These are phyloP conservation scores for Hanleya hanleyi DNA, from an alignment of 2,888 invertebrate genomes.

Conservation along the genomic window DNA sequence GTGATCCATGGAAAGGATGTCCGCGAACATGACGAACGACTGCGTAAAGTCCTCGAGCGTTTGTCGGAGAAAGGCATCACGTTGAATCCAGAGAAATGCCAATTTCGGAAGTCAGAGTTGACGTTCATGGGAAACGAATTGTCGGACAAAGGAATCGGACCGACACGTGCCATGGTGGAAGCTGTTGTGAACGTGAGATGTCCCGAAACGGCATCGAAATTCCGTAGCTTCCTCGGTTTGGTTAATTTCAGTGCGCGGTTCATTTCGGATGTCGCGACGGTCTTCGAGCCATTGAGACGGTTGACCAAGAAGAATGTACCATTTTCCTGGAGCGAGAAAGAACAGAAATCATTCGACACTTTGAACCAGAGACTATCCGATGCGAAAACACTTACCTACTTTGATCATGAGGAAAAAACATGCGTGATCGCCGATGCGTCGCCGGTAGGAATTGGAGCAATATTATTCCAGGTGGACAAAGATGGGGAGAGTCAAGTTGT, in stretches of 20 bases:
- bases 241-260: too few species aligned
- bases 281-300: too few species aligned
- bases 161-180: background rate
- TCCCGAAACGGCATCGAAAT: background rate
- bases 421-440: too few species aligned
- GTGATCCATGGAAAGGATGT: conserved; percentile 57
- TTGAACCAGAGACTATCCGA: too few species aligned
- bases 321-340: background rate
- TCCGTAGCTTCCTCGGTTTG: conserved; percentile 17
- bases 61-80: too few species aligned
- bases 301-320: background rate
- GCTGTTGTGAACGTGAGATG: background rate
- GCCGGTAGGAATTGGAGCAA: too few species aligned
- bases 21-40: conserved; percentile 57
- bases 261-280: too few species aligned
- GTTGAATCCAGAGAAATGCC: conserved; percentile 60
- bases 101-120: conserved; percentile 27
- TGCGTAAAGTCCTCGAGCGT: conserved; percentile 47
- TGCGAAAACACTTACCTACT: too few species aligned
- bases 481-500: background rate
- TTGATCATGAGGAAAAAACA: background rate
- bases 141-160: background rate
- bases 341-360: background rate
- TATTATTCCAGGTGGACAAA: too few species aligned
- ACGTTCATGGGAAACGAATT: background rate